Conservation (phyloP, 1,140 invertebrate genomes). For the Penaeus japonicus region DNA sequence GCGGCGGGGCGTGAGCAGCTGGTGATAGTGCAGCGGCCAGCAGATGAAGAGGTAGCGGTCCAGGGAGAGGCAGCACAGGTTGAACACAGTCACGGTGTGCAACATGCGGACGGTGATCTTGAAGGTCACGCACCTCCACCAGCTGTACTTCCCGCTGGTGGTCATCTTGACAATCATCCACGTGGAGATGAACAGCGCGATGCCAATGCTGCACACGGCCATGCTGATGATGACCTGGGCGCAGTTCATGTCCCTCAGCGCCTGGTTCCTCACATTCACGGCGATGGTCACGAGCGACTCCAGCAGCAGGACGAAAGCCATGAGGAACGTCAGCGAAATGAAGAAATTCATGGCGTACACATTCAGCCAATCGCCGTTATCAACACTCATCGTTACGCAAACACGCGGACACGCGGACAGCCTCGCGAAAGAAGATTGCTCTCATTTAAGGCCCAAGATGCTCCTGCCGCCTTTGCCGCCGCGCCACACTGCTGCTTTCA, state of each 20-base stretch:
- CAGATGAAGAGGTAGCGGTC: conserved; percentile 32
- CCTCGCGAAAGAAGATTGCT: too few species aligned
- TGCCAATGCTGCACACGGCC: background rate
- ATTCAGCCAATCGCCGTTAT: too few species aligned
- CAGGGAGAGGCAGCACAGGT: background rate
- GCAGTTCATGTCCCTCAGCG: background rate
- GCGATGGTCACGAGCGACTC: conserved; percentile 9
- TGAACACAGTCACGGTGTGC: background rate
- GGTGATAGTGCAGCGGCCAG: conserved; percentile 23
- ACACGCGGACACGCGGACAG: too few species aligned
- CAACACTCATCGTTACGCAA: too few species aligned
- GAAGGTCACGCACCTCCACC: background rate
- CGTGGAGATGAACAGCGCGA: background rate
- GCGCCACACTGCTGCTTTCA: too few species aligned
- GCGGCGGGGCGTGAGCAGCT: background rate
- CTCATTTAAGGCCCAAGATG: too few species aligned
- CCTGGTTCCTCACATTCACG: background rate
- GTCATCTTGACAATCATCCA: background rate
- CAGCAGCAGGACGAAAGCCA: background rate
- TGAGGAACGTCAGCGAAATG: background rate
- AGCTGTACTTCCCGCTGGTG: too few species aligned
- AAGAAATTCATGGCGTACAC: too few species aligned
- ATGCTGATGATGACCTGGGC: background rate
- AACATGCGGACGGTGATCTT: background rate
- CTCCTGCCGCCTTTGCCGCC: too few species aligned